These are phyloP conservation scores for Sinelater perroti DNA, from an alignment of 2,888 invertebrate genomes.

Conservation along the genomic window DNA sequence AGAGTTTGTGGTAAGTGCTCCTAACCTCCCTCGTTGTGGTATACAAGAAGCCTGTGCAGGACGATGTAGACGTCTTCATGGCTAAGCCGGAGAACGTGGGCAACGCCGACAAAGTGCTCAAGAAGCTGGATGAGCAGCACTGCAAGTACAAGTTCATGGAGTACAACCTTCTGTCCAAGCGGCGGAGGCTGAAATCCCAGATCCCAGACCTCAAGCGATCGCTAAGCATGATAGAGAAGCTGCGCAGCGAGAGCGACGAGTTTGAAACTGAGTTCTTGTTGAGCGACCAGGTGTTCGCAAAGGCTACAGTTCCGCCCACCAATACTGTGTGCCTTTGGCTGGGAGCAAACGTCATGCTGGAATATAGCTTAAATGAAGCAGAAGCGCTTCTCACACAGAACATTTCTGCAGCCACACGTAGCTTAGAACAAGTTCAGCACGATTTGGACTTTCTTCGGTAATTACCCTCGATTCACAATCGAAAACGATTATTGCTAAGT, in stretches of 20 bases:
- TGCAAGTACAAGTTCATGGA: constrained; percentile 98
- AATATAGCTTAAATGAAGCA: constrained; percentile 92
- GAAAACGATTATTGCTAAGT: too few relatives aligned
- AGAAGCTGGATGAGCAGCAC: constrained; percentile 90
- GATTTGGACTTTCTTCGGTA: constrained; percentile 92
- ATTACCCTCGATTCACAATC: neutral
- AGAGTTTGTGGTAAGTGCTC: constrained; percentile 79
- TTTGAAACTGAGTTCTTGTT: constrained; percentile 90
- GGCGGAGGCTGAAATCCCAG: constrained; percentile 86
- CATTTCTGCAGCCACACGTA: constrained; percentile 83
- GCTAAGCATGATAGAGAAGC: constrained; percentile 88
- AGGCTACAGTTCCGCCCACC: constrained; percentile 88
- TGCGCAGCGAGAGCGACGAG: constrained; percentile 82
- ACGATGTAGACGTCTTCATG: constrained; percentile 97
- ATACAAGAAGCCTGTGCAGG: constrained; percentile 74
- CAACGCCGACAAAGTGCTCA: constrained; percentile 85
- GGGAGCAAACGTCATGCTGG: constrained; percentile 96
- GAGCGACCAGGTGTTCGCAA: constrained; percentile 84
- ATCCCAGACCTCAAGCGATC: constrained; percentile 95
- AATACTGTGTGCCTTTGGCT: constrained; percentile 87
- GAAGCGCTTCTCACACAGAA: constrained; percentile 84
- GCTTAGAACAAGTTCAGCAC: constrained; percentile 85
- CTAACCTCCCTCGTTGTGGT: constrained; percentile 37
- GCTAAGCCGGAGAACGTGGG: constrained; percentile 80
- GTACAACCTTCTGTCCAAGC: constrained; percentile 86